Base-by-base conservation (phyloP, 2,113 vertebrate species). In the Labeo rohita region DNA sequence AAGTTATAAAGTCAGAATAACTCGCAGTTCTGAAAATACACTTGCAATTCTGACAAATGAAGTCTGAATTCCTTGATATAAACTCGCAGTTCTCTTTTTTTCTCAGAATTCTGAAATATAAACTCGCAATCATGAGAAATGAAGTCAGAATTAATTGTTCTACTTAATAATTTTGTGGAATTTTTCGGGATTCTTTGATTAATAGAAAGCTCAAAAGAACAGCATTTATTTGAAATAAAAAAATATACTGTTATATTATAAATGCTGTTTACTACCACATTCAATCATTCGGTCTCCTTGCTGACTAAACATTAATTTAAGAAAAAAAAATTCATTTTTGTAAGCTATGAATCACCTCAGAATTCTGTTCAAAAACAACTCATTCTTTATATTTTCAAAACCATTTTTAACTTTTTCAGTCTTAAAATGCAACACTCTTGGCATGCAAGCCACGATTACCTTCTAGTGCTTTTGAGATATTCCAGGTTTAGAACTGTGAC, bases 401-500 rank as follows among this genome's bases (percentile, higher is more conserved):
- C 4, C 11, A 6, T 23, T 28, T 66, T 36, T 66, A 8, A 6
- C 6, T 2, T 28, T 28, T 28, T 28, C 28, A 28, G 28, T 28
- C 34, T 18, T 34, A 66, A 66, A 66, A 66, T 70, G 66, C 15
- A 70, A 70, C 7, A 10, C 9, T 45, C 70, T 73, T 73, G 39
- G 70, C 43, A 11, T 45, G 39, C 9, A 21, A 74, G 72, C 13
- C 21, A 8, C n/a, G n/a, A 23, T 49, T 75, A 49, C 6, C 72
- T 74, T 74, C n/a, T 15, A 15, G 45, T 74, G 11, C 18, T 23
- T 74, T 74, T 74, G 21, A 74, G 43, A 74, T 74, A 74, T 74
- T 74, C 72, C 50, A 36, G 75, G 50, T 28, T 56, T 13, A 56
- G 39, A 78, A 7, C n/a, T 78, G 50, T 77, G 23, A 13, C 23